Percentiles rank a stretch among this genome's conserved stretches.
phyloP scores from a whole-genome alignment of 2,888 invertebrate species.

The Rutpela maculata region DNA sequence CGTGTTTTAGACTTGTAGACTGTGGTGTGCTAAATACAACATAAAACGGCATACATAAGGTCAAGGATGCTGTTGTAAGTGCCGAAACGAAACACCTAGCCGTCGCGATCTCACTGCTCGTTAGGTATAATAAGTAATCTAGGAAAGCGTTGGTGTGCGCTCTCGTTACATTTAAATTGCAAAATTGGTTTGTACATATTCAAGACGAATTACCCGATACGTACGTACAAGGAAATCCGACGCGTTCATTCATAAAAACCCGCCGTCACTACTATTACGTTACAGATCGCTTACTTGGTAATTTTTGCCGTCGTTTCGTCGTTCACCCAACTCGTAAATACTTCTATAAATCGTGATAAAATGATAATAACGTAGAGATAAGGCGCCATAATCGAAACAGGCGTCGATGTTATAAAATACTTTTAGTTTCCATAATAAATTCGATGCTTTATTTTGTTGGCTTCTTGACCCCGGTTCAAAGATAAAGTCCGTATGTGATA shows the following conservation, averaged over 20 bases:
- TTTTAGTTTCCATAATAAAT: neutral
- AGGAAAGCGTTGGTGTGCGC: neutral
- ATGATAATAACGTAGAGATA: neutral
- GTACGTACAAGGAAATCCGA: neutral
- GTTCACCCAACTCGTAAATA: neutral
- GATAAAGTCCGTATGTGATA: constrained; percentile 26
- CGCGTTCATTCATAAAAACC: neutral
- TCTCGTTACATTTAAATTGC: neutral
- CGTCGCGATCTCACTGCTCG: neutral
- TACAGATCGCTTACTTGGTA: neutral
- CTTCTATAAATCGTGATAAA: constrained; percentile 24
- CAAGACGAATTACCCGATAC: neutral
- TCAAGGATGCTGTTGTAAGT: constrained; percentile 48
- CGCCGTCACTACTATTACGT: neutral
- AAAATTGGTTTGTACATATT: neutral
- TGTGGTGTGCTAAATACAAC: constrained; percentile 40
- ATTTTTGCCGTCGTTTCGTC: neutral
- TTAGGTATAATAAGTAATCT: no score
- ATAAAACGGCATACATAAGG: constrained; percentile 41
- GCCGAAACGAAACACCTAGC: constrained; percentile 8
- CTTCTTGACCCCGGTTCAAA: constrained; percentile 43
- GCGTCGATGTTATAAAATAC: neutral
- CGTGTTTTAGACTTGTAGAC: constrained; percentile 19
- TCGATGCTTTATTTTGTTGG: neutral
- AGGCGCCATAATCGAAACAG: neutral